These are phyloP conservation scores for Philypnodon macrostomus DNA, from an alignment of 2,797 vertebrate species.

Conservation along the genomic window DNA sequence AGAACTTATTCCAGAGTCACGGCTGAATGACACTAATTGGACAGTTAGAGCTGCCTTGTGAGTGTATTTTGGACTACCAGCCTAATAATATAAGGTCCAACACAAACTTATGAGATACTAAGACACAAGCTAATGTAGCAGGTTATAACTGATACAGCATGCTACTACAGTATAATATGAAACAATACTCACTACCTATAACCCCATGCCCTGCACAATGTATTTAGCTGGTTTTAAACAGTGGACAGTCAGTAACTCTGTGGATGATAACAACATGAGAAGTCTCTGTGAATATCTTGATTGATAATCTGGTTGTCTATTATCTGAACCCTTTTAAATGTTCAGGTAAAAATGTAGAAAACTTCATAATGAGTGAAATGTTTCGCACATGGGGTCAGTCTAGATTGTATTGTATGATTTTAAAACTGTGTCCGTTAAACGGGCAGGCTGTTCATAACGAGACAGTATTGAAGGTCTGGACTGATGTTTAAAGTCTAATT, in stretches of 20 bases:
- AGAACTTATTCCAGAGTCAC: constrained; percentile 60
- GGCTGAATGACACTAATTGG: constrained; percentile 32
- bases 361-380: constrained; percentile 27
- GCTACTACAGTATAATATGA: constrained; percentile 75
- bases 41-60: constrained; percentile 44
- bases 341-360: constrained; percentile 43
- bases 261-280: constrained; percentile 44
- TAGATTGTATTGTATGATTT: constrained; percentile 21
- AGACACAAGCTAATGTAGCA: constrained; percentile 75
- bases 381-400: constrained; percentile 31
- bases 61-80: constrained; percentile 55
- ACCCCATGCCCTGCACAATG: constrained; percentile 61
- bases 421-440: constrained; percentile 31
- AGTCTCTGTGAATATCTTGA: constrained; percentile 55
- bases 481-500: constrained; percentile 51
- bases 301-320: constrained; percentile 36
- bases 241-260: constrained; percentile 48
- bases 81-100: constrained; percentile 44
- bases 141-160: constrained; percentile 75
- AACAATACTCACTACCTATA: constrained; percentile 73
- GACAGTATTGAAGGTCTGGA: constrained; percentile 30
- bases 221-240: constrained; percentile 70
- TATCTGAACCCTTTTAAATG: constrained; percentile 40
- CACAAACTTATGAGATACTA: constrained; percentile 64
- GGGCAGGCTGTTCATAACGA: constrained; percentile 14